phyloP scores from a whole-genome alignment of 2,888 invertebrate genomes.

The Scaeva pyrastri region DNA sequence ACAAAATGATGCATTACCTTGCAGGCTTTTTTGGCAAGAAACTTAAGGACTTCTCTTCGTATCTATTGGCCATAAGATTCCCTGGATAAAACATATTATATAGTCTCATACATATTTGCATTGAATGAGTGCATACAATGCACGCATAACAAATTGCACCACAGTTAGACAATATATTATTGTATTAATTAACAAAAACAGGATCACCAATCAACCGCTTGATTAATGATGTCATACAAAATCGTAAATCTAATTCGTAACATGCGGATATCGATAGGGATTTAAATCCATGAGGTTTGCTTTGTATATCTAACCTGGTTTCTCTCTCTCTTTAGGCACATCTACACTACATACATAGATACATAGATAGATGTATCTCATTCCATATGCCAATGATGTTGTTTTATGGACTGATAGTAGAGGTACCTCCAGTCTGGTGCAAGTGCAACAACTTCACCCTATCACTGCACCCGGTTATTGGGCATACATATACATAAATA shows the following conservation, averaged over 20 bases:
- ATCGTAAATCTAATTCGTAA: conserved; percentile 84
- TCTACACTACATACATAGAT: not conserved
- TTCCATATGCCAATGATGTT: not conserved
- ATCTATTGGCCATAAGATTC: not conserved
- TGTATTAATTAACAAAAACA: conserved; percentile 84
- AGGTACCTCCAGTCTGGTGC: not conserved
- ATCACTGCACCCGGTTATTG: not conserved
- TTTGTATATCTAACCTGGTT: conserved; percentile 52
- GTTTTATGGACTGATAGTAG: conserved; percentile 5
- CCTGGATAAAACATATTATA: too few species aligned
- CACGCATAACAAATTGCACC: conserved; percentile 71
- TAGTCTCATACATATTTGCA: not conserved
- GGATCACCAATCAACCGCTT: conserved; percentile 84
- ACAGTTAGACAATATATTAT: conserved; percentile 82
- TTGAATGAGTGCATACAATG: conserved; percentile 46
- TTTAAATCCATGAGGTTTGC: conserved; percentile 74
- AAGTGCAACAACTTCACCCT: conserved; percentile 19
- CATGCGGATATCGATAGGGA: conserved; percentile 67
- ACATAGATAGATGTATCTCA: not conserved
- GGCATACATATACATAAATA: too few species aligned
- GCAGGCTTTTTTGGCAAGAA: conserved; percentile 37
- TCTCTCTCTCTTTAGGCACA: not conserved
- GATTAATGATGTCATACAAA: conserved; percentile 84
- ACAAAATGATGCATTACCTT: conserved; percentile 54
- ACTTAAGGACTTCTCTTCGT: conserved; percentile 56